Conservation (phyloP, 1,140 invertebrate genomes). For the Drosophila pallidifrons region DNA sequence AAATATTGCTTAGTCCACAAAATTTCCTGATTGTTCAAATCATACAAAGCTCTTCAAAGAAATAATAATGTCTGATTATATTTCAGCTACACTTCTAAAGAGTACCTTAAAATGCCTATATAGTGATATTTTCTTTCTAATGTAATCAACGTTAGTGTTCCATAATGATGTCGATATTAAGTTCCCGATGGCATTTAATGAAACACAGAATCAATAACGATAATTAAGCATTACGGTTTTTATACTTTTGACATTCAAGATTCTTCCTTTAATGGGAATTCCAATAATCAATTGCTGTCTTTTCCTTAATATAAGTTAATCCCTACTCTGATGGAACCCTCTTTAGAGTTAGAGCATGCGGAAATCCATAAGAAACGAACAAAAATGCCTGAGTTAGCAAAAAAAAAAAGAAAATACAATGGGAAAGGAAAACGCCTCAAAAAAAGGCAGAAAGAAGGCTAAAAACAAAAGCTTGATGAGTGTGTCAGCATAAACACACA, state of each 20-base stretch:
- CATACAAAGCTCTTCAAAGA: constrained; percentile 2
- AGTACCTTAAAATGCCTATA: no score
- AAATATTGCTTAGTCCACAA: constrained; percentile 13
- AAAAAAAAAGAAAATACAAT: constrained; percentile 7
- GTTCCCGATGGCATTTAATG: no score
- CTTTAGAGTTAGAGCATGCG: constrained; percentile 27
- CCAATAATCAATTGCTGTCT: background rate
- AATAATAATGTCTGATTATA: background rate
- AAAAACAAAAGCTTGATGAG: constrained; percentile 34
- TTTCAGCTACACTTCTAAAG: background rate
- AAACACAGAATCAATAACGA: no score
- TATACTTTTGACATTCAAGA: no score
- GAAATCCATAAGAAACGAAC: constrained; percentile 6
- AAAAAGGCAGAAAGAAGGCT: constrained; percentile 12
- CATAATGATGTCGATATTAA: no score
- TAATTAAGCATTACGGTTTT: no score
- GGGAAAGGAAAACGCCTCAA: background rate
- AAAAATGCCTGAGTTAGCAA: constrained; percentile 32
- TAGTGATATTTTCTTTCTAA: no score
- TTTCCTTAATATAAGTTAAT: constrained; percentile 6
- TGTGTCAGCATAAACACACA: constrained; percentile 42
- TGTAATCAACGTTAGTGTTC: no score
- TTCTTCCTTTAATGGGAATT: background rate
- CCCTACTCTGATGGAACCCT: background rate
- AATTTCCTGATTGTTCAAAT: constrained; percentile 8